Percentiles rank a stretch among this genome's conserved stretches.
phyloP scores from a whole-genome alignment of 1,140 invertebrate genomes.

The Heliconius himera region DNA sequence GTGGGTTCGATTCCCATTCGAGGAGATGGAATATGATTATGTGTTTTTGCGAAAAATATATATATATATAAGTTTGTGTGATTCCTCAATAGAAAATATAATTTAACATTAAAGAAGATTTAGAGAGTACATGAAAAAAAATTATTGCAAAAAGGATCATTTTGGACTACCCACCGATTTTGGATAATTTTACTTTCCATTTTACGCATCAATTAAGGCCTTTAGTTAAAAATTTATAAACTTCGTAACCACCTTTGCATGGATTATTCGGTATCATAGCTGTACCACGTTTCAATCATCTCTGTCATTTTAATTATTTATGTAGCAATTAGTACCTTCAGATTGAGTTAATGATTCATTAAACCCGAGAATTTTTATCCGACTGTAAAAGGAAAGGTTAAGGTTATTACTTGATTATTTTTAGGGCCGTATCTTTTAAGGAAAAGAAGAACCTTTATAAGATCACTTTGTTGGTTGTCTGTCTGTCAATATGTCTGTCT shows the following conservation, averaged over 20 bases:
- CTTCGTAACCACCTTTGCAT: not conserved
- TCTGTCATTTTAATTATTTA: conserved; percentile 9
- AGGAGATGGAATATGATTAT: too few species aligned
- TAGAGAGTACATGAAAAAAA: not conserved
- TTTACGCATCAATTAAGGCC: not conserved
- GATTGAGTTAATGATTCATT: conserved; percentile 10
- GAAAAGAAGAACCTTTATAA: too few species aligned
- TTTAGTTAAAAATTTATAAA: conserved; percentile 4
- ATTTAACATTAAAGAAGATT: not conserved
- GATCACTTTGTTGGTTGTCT: too few species aligned
- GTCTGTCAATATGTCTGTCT: too few species aligned
- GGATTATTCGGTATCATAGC: not conserved
- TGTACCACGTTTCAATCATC: conserved; percentile 3
- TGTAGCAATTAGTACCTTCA: not conserved
- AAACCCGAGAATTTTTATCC: not conserved
- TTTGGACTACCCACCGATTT: not conserved
- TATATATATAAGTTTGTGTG: too few species aligned
- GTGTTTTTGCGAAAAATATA: too few species aligned
- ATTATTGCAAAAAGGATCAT: not conserved
- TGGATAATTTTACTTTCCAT: not conserved
- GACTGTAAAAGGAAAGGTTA: too few species aligned
- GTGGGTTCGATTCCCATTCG: too few species aligned
- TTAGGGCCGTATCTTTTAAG: too few species aligned
- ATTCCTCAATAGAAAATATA: too few species aligned
- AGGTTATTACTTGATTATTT: too few species aligned